These are phyloP conservation scores for Aphis gossypii DNA, from an alignment of 1,140 invertebrate species.

Conservation along the genomic window DNA sequence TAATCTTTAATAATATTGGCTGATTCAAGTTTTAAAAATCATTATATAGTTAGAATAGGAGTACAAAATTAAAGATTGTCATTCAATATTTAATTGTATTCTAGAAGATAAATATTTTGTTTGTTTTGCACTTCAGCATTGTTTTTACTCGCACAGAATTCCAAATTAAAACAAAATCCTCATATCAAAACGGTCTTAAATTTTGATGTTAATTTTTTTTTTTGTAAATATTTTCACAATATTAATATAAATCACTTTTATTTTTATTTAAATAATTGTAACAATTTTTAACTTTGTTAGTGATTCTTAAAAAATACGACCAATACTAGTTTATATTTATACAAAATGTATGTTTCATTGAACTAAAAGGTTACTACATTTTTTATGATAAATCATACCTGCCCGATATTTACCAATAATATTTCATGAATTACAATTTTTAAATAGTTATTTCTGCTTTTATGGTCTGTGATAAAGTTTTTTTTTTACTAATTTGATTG, in stretches of 20 bases:
- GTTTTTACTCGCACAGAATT: neutral
- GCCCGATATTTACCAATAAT: neutral
- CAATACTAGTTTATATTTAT: conserved; percentile 13
- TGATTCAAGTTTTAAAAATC: neutral
- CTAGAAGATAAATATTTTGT: neutral
- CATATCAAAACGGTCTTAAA: neutral
- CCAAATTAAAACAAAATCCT: neutral
- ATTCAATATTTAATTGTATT: neutral
- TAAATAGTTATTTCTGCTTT: neutral
- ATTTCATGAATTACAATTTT: neutral
- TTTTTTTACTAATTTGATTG: neutral
- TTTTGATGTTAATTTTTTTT: neutral
- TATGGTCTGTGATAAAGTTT: neutral
- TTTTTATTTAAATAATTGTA: neutral
- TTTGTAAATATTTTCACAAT: conserved; percentile 26
- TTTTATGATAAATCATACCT: too few species aligned
- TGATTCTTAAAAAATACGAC: neutral
- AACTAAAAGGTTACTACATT: neutral
- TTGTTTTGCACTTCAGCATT: neutral
- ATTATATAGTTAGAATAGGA: neutral
- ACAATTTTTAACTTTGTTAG: neutral
- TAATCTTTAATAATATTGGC: neutral
- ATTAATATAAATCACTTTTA: conserved; percentile 27
- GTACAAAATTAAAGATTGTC: neutral
- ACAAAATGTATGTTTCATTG: neutral